Conservation (phyloP, 1,140 invertebrate genomes). For the Oedothorax gibbosus region DNA sequence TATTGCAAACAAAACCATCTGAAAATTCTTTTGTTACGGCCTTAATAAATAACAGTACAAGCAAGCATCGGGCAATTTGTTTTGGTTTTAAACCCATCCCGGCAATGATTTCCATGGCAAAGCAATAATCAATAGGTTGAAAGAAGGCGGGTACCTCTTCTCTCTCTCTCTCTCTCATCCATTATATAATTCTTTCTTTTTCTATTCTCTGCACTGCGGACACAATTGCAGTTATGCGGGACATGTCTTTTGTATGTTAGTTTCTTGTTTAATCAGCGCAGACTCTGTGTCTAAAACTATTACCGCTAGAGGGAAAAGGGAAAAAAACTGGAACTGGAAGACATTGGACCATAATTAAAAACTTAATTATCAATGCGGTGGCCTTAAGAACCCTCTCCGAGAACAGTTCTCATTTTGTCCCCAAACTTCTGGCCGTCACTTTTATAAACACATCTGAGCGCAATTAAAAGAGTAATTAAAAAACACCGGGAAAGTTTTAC, state of each 20-base stretch:
- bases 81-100: no score
- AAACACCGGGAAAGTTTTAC: constrained; percentile 49
- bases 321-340: neutral
- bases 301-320: constrained; percentile 6
- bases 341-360: constrained; percentile 53
- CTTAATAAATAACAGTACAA: no score
- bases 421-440: constrained; percentile 32
- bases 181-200: constrained; percentile 13
- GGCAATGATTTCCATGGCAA: no score
- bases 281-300: constrained; percentile 31
- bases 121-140: no score
- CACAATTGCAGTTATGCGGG: constrained; percentile 45
- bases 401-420: constrained; percentile 47
- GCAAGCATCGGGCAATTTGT: no score
- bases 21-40: no score
- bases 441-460: constrained; percentile 61
- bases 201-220: constrained; percentile 22
- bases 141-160: no score
- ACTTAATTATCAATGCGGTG: constrained; percentile 60
- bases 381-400: constrained; percentile 27
- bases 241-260: constrained; percentile 37
- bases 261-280: constrained; percentile 57
- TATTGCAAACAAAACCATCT: no score
- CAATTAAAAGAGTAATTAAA: constrained; percentile 60
- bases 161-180: neutral